Conservation (phyloP, 2,888 invertebrate genomes). For the Volucella inflata region DNA sequence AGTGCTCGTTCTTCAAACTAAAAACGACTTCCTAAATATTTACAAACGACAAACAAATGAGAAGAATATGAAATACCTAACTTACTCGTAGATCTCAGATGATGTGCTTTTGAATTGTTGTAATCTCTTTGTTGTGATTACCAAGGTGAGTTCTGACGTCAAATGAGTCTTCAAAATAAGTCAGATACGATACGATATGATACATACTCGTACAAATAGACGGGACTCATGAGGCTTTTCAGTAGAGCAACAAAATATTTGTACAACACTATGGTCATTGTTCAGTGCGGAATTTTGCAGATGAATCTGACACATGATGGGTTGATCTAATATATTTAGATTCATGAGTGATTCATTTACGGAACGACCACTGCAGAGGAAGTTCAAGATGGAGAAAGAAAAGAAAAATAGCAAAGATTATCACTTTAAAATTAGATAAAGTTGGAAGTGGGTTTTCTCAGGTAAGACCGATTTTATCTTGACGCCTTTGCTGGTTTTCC, state of each 20-base stretch:
- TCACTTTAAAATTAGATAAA: too few relatives aligned
- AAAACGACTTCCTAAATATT: conserved; percentile 6
- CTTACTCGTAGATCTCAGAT: not conserved
- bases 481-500: too few relatives aligned
- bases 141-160: conserved; percentile 54
- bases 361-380: too few relatives aligned
- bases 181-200: too few relatives aligned
- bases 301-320: conserved; percentile 9
- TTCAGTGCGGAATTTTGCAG: conserved; percentile 49
- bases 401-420: too few relatives aligned
- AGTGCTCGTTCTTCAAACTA: not conserved
- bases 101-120: conserved; percentile 10
- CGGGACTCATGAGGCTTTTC: conserved; percentile 22
- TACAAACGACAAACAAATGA: conserved; percentile 5
- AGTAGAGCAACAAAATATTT: conserved; percentile 46
- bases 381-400: too few relatives aligned
- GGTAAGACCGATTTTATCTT: too few relatives aligned
- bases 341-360: too few relatives aligned
- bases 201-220: too few relatives aligned
- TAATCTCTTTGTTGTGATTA: conserved; percentile 38
- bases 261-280: conserved; percentile 53
- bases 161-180: conserved; percentile 41
- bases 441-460: too few relatives aligned
- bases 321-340: not conserved
- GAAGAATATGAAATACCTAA: not conserved